Conservation (phyloP, 2,797 vertebrate genomes). For the Pipistrellus pipistrellus region DNA sequence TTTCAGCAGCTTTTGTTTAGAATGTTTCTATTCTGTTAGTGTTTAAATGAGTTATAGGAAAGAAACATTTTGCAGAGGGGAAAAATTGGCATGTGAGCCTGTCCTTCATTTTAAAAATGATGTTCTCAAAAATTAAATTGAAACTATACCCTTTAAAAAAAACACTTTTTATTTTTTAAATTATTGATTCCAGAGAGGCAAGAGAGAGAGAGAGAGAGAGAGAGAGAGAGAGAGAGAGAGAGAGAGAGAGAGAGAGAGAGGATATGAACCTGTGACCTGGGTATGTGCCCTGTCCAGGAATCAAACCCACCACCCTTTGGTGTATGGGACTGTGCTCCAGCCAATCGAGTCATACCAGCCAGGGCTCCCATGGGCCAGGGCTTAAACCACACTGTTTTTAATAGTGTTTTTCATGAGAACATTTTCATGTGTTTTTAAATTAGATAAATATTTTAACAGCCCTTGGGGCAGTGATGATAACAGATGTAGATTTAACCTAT, state of each 20-base stretch:
- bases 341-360: neutral
- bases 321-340: neutral
- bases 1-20: conserved; percentile 29
- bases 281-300: neutral
- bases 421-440: conserved; percentile 50
- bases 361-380: neutral
- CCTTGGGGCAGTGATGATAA: neutral
- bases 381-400: neutral
- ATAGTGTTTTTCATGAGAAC: conserved; percentile 6
- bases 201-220: neutral
- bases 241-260: neutral
- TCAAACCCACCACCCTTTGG: neutral
- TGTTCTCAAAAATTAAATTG: conserved; percentile 45
- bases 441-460: conserved; percentile 28
- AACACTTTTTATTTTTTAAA: neutral
- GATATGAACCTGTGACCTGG: neutral
- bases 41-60: conserved; percentile 32
- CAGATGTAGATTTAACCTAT: neutral
- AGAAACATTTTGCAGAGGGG: neutral
- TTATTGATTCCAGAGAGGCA: neutral
- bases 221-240: neutral
- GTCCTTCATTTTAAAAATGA: conserved; percentile 24
- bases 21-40: neutral
- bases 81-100: neutral
- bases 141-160: neutral